phyloP scores from a whole-genome alignment of 2,797 vertebrate genomes.

The Scyliorhinus canicula region DNA sequence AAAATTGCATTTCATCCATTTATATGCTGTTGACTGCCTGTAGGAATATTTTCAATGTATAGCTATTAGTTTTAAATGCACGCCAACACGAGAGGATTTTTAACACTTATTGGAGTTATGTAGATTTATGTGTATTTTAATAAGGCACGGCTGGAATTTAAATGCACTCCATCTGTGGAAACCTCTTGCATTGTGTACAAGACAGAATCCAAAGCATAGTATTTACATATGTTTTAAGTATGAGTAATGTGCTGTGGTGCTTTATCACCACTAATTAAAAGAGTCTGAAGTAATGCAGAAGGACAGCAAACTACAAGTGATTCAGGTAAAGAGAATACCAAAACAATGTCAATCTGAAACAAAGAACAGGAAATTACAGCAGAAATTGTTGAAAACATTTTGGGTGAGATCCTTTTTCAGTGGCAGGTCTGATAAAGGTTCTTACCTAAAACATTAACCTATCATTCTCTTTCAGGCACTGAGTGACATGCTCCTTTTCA shows the following conservation, averaged over 20 bases:
- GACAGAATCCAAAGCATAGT: neutral
- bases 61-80: neutral
- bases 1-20: neutral
- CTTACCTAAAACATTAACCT: neutral
- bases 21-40: neutral
- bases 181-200: neutral
- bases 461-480: neutral
- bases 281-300: neutral
- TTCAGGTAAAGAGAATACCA: neutral
- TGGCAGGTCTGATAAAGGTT: neutral
- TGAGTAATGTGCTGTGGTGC: neutral
- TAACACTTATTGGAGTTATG: neutral
- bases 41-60: neutral
- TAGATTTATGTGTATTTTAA: neutral
- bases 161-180: neutral
- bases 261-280: neutral
- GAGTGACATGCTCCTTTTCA: neutral
- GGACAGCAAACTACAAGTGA: neutral
- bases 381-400: neutral
- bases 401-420: neutral
- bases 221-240: neutral
- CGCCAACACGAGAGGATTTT: neutral
- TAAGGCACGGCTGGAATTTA: neutral
- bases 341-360: neutral
- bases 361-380: neutral